Percentiles rank a stretch among this genome's conserved stretches.
Conservation (phyloP, 2,888 invertebrate species). For the Fissipunctia ypsillon region DNA sequence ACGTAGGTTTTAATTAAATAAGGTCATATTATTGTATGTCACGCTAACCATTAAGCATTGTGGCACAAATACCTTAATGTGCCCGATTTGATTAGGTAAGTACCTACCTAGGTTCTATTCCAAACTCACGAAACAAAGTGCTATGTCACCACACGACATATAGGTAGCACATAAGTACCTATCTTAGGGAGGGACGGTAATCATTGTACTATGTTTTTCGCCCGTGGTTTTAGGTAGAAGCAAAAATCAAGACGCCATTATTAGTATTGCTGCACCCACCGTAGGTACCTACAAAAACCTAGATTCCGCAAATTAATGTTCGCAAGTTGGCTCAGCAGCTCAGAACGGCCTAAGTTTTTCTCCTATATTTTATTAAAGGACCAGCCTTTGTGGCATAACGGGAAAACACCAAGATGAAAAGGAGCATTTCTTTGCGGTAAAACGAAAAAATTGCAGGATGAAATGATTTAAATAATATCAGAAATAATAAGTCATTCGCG, state of each 20-base stretch:
- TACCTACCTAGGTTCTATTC: conserved; percentile 36
- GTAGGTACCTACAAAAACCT: not conserved
- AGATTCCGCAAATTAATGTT: conserved; percentile 4
- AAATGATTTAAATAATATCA: conserved; percentile 19
- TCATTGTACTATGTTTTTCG: not conserved
- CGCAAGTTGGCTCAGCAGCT: not conserved
- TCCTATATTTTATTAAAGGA: conserved; percentile 9
- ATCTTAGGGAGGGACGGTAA: not conserved
- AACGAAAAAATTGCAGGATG: not conserved
- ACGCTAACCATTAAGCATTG: conserved; percentile 75
- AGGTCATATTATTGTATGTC: conserved; percentile 74
- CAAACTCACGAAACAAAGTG: not conserved
- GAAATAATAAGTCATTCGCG: conserved; percentile 6
- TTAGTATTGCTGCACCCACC: no score
- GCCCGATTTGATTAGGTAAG: conserved; percentile 60
- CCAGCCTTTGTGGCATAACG: not conserved
- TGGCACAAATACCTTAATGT: conserved; percentile 79
- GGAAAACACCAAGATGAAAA: not conserved
- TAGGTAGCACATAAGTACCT: no score
- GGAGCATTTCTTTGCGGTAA: not conserved
- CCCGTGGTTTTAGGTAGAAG: not conserved
- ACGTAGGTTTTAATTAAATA: conserved; percentile 68
- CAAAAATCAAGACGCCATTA: no score
- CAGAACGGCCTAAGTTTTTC: not conserved
- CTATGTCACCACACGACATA: not conserved